Percentiles rank a stretch among this genome's conserved stretches.
Conservation (phyloP, 2,888 invertebrate species). For the Panopea generosa region DNA sequence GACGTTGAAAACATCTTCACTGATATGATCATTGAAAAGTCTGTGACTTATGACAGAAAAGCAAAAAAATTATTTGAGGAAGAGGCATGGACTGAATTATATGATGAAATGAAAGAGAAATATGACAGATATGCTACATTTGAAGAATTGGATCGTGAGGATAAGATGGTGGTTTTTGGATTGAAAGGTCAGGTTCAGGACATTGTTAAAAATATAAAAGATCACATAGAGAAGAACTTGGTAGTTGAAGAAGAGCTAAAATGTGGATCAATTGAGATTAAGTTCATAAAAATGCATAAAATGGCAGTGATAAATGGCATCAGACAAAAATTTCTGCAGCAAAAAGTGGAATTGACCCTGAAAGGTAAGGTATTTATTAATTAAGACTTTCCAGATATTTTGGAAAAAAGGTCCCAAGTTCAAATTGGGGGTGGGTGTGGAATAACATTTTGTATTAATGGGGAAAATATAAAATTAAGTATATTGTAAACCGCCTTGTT, state of each 20-base stretch:
- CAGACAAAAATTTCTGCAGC: constrained; percentile 1
- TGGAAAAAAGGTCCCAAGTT: too few species aligned
- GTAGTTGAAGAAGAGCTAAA: constrained; percentile 8
- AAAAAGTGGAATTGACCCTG: constrained; percentile 3
- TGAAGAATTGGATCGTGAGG: constrained; percentile 8
- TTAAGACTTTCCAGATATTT: too few species aligned
- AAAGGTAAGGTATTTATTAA: constrained; percentile 21
- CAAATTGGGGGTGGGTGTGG: too few species aligned
- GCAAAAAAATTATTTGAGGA: not conserved
- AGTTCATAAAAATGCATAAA: constrained; percentile 23
- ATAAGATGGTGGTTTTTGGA: constrained; percentile 18
- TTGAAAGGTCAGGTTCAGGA: constrained; percentile 16
- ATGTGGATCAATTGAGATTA: constrained; percentile 10
- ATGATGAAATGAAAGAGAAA: constrained; percentile 15
- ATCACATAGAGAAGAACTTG: constrained; percentile 29
- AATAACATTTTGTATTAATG: too few species aligned
- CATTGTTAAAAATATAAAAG: constrained; percentile 15
- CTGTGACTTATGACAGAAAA: not conserved
- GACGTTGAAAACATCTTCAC: constrained; percentile 1
- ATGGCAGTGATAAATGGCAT: not conserved
- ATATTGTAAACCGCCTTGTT: too few species aligned
- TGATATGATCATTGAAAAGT: constrained; percentile 6
- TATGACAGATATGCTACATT: constrained; percentile 21
- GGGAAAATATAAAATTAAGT: too few species aligned
- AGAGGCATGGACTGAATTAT: constrained; percentile 19